Evolutionary conservation across 1,140 invertebrate genomes (phyloP), one percentile per base, ranked within the genome.

Genomic region (Diorhabda sublineata): DNA sequence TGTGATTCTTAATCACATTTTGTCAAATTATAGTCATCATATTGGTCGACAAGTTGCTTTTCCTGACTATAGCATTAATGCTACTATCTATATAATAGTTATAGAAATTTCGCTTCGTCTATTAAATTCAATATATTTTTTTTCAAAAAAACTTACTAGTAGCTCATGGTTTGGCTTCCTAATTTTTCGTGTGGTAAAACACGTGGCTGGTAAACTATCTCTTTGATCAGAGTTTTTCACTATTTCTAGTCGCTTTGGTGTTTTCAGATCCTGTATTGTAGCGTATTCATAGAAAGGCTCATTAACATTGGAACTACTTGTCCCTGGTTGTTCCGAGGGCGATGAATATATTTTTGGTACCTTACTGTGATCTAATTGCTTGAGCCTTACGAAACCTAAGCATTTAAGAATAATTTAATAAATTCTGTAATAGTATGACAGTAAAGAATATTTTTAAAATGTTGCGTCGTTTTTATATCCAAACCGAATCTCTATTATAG

Each of bases 341-440:
- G 41, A 58, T 42, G 64, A 42, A 52, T 45, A 66, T 9, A 69
- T 41, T 47, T 72, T 71, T n/a, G 71, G 64, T 3, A 70, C 8
- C 42, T 68, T 73, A 42, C 26, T 69, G 59, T 64, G 68, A 58
- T 71, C 70, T n/a, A 70, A 57, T 58, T 74, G 69, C 43, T 57
- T 66, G 4, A 78, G 64, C 58, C 75, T 73, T 3, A 77, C 59
- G 58, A 72, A 78, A 68, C 77, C 77, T 76, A 56, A 7, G 64
- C 71, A 26, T 26, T 26, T 26, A 26, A 26, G 26, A 26, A 26
- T 26, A 26, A 26, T 26, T 26, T 0, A 26, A 26, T 26, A 26
- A 26, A 26, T 26, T 26, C 26, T 26, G 26, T 26, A 26, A 26
- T 26, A 26, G 26, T 26, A 26, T 26, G 26, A 26, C 26, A 26